Evolutionary conservation across 2,113 vertebrate genomes (phyloP).

Genomic region (Rhea pennata): DNA sequence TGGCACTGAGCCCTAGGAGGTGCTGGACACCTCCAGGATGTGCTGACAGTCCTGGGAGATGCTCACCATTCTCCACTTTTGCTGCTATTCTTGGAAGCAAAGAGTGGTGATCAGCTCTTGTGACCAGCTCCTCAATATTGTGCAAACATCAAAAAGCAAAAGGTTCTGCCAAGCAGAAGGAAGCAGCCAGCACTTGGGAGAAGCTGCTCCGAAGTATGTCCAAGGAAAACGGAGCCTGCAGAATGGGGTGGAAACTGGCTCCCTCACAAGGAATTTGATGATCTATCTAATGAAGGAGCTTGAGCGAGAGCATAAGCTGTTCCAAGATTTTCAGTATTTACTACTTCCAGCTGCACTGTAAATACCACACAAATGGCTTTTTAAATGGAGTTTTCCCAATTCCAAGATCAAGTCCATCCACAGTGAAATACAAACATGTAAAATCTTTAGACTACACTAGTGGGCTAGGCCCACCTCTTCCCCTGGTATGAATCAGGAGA

Average conservation of each 20-base stretch:
- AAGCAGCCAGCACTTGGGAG: background rate
- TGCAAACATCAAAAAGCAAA: background rate
- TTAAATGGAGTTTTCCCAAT: slow-evolving; percentile 54
- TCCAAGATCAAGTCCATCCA: background rate
- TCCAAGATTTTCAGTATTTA: slow-evolving; percentile 67
- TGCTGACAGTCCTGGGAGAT: background rate
- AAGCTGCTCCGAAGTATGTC: slow-evolving; percentile 22
- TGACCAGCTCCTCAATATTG: background rate
- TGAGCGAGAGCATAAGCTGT: background rate
- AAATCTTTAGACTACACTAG: background rate
- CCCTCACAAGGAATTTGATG: slow-evolving; percentile 59
- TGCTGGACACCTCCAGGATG: background rate
- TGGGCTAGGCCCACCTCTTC: background rate
- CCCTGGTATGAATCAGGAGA: background rate
- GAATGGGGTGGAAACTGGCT: slow-evolving; percentile 64
- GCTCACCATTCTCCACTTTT: background rate
- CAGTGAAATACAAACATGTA: background rate
- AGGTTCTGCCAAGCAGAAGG: slow-evolving; percentile 7
- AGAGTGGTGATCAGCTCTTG: background rate
- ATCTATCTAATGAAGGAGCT: slow-evolving; percentile 55
- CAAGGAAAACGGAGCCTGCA: slow-evolving; percentile 59
- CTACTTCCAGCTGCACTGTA: slow-evolving; percentile 66
- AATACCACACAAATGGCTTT: slow-evolving; percentile 62
- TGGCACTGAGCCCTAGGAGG: background rate
- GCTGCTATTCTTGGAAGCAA: background rate